Evolutionary conservation across 2,888 invertebrate species (phyloP).

Genomic region (Hecatera dysodea): DNA sequence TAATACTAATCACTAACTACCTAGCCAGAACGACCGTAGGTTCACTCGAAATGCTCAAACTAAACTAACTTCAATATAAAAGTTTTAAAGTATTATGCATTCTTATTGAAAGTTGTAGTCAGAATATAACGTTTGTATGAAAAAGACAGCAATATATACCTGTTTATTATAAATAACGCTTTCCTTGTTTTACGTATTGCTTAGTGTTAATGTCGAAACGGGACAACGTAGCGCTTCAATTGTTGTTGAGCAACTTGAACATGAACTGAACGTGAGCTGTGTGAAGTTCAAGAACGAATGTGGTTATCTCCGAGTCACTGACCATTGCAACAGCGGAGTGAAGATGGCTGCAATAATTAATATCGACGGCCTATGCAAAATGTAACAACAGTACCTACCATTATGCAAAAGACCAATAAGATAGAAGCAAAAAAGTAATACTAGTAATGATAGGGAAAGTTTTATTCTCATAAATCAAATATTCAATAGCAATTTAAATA

Average conservation of each 20-base stretch:
- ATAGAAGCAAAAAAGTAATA: slow-evolving; percentile 1
- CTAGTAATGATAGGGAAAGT: not conserved
- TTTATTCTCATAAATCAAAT: not conserved
- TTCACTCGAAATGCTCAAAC: slow-evolving; percentile 36
- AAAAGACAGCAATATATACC: slow-evolving; percentile 41
- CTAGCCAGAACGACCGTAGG: slow-evolving; percentile 24
- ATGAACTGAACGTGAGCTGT: slow-evolving; percentile 5
- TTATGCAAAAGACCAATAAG: not conserved
- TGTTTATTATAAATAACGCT: slow-evolving; percentile 23
- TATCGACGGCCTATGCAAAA: no score
- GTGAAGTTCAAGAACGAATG: slow-evolving; percentile 43
- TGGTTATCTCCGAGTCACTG: slow-evolving; percentile 59
- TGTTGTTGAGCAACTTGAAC: slow-evolving; percentile 35
- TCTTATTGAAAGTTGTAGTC: slow-evolving; percentile 7
- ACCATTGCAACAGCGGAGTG: slow-evolving; percentile 49
- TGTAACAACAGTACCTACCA: no score
- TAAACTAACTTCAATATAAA: slow-evolving; percentile 50
- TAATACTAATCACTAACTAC: not conserved
- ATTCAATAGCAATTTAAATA: not conserved
- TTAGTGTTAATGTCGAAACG: slow-evolving; percentile 22
- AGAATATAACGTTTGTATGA: slow-evolving; percentile 45
- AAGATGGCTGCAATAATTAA: slow-evolving; percentile 52
- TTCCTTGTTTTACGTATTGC: slow-evolving; percentile 50
- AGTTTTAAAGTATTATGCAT: slow-evolving; percentile 27
- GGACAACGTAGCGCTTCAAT: slow-evolving; percentile 35